Conservation (phyloP, 2,797 vertebrate species). For the Cossypha polioptera region DNA sequence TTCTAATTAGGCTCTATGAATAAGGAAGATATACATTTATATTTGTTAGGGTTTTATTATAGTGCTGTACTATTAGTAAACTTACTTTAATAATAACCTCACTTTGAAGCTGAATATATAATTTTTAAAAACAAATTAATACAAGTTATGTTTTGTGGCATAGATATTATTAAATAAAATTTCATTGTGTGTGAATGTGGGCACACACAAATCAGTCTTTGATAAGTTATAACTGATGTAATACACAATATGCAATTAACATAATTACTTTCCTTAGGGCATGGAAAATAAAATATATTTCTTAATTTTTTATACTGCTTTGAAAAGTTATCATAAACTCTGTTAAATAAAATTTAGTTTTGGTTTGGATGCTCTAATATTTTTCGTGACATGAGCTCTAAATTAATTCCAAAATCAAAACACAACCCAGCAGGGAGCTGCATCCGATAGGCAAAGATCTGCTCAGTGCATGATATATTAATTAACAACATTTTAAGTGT, state of each 20-base stretch:
- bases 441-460: constrained; percentile 36
- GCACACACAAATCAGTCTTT: neutral
- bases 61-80: neutral
- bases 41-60: neutral
- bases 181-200: neutral
- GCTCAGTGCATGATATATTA: constrained; percentile 31
- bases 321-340: neutral
- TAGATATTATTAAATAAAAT: neutral
- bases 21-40: neutral
- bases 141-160: neutral
- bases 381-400: constrained; percentile 2
- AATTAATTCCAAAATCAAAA: neutral
- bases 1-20: neutral
- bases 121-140: neutral
- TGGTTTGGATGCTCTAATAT: neutral
- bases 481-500: constrained; percentile 50
- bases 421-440: constrained; percentile 11
- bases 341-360: constrained; percentile 12
- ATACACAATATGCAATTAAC: neutral
- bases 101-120: neutral
- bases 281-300: neutral
- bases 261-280: neutral
- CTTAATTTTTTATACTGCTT: constrained; percentile 20
- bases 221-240: neutral
- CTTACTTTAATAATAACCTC: neutral